Conservation (phyloP, 2,797 vertebrate species). For the Tenualosa ilisha region DNA sequence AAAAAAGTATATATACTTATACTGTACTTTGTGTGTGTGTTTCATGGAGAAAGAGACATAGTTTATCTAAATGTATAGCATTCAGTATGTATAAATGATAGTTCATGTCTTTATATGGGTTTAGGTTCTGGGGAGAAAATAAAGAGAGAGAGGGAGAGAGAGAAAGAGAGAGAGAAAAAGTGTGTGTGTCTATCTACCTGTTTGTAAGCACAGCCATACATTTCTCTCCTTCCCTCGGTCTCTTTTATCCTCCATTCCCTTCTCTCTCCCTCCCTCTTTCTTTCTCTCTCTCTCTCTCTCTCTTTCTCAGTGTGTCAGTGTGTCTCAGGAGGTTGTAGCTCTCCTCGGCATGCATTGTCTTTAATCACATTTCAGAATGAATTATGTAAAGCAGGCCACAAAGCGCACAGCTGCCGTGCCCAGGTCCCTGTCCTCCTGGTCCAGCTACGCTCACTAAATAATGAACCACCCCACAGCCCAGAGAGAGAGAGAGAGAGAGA, state of each 20-base stretch:
- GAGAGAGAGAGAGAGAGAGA: slow-evolving; percentile 22
- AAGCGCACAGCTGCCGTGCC: slow-evolving; percentile 34
- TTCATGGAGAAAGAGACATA: neutral
- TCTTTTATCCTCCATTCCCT: neutral
- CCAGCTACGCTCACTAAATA: slow-evolving; percentile 45
- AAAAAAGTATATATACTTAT: too few species aligned
- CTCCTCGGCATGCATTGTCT: slow-evolving; percentile 48
- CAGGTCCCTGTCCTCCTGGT: slow-evolving; percentile 28
- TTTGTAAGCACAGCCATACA: too few species aligned
- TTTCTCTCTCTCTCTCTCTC: slow-evolving; percentile 1
- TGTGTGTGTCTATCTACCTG: neutral
- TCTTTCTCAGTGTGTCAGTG: slow-evolving; percentile 26
- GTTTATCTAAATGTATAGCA: neutral
- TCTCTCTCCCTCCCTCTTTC: neutral
- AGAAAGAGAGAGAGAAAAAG: neutral
- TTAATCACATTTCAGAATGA: slow-evolving; percentile 62
- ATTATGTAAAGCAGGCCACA: slow-evolving; percentile 50
- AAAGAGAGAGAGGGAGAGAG: slow-evolving; percentile 13
- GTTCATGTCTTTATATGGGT: neutral
- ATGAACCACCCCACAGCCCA: slow-evolving; percentile 40
- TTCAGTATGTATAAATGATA: neutral
- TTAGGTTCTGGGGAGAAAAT: slow-evolving; percentile 11
- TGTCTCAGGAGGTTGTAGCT: slow-evolving; percentile 39
- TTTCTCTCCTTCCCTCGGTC: neutral
- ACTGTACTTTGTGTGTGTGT: slow-evolving; percentile 19